These are phyloP conservation scores for Euwallacea similis DNA, from an alignment of 1,140 invertebrate genomes.

Conservation along the genomic window DNA sequence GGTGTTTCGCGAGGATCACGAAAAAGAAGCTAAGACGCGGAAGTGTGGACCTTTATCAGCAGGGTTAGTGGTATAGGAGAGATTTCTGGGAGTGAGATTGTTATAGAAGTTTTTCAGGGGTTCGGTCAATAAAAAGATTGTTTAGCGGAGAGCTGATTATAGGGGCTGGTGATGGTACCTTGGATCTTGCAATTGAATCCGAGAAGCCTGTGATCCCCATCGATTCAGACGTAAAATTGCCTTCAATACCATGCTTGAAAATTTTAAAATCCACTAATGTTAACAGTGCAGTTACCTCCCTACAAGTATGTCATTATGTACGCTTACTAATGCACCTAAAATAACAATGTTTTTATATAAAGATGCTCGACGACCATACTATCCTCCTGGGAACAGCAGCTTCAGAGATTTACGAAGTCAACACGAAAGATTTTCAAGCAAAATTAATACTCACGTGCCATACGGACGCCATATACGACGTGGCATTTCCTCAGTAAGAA, in stretches of 20 bases:
- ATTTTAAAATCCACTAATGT: conserved; percentile 60
- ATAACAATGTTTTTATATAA: conserved; percentile 6
- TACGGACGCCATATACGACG: conserved; percentile 74
- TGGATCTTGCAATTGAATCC: conserved; percentile 69
- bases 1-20: conserved; percentile 67
- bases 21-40: conserved; percentile 53
- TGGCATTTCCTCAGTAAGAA: conserved; percentile 79
- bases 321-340: neutral
- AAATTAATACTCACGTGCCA: conserved; percentile 81
- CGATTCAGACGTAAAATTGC: conserved; percentile 46
- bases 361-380: conserved; percentile 59
- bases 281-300: conserved; percentile 65
- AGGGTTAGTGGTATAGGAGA: conserved; percentile 27
- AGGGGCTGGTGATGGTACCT: conserved; percentile 79
- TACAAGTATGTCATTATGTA: conserved; percentile 56
- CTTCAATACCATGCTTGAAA: conserved; percentile 49
- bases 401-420: conserved; percentile 82
- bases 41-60: conserved; percentile 55
- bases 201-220: conserved; percentile 20
- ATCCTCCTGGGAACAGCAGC: conserved; percentile 72
- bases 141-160: conserved; percentile 66
- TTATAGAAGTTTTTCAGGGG: conserved; percentile 55
- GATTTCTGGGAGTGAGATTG: neutral
- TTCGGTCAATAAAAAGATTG: conserved; percentile 68
- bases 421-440: conserved; percentile 68